Evolutionary conservation across 2,888 invertebrate genomes (phyloP).

Genomic region (Adela reaumurella): DNA sequence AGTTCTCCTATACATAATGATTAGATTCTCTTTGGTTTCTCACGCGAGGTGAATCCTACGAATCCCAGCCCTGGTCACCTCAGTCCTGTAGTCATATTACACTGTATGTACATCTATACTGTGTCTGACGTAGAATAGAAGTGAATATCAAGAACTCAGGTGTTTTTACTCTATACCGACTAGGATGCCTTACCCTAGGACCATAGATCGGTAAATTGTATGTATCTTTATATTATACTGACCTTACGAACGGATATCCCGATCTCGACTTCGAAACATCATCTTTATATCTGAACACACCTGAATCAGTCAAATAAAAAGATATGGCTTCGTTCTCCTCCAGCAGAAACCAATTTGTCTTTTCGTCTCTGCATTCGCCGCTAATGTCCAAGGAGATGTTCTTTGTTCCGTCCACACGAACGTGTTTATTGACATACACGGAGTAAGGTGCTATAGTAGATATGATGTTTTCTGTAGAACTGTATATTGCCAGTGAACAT

Average conservation of each 20-base stretch:
- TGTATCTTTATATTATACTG: slow-evolving; percentile 12
- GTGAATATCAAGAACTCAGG: no score
- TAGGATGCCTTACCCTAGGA: no score
- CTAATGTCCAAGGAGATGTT: slow-evolving; percentile 20
- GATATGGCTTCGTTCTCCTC: slow-evolving; percentile 30
- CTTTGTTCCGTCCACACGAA: slow-evolving; percentile 16
- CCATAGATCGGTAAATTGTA: slow-evolving; percentile 1
- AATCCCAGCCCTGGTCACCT: no score
- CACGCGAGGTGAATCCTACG: no score
- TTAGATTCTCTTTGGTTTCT: no score
- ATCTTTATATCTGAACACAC: slow-evolving; percentile 29
- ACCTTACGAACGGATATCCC: slow-evolving; percentile 56
- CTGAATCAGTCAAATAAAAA: slow-evolving; percentile 23
- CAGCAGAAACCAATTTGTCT: slow-evolving; percentile 19
- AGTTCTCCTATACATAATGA: no score
- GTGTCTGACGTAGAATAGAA: no score
- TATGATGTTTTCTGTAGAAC: slow-evolving; percentile 33
- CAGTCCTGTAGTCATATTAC: no score
- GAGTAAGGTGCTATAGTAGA: slow-evolving; percentile 27
- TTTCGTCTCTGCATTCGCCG: slow-evolving; percentile 22
- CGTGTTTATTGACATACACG: slow-evolving; percentile 22
- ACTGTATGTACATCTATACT: no score
- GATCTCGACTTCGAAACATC: slow-evolving; percentile 51
- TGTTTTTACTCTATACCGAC: no score
- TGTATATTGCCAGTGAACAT: slow-evolving; percentile 42